Evolutionary conservation across 2,113 vertebrate genomes (phyloP).

Genomic region (Oxyruncus cristatus): DNA sequence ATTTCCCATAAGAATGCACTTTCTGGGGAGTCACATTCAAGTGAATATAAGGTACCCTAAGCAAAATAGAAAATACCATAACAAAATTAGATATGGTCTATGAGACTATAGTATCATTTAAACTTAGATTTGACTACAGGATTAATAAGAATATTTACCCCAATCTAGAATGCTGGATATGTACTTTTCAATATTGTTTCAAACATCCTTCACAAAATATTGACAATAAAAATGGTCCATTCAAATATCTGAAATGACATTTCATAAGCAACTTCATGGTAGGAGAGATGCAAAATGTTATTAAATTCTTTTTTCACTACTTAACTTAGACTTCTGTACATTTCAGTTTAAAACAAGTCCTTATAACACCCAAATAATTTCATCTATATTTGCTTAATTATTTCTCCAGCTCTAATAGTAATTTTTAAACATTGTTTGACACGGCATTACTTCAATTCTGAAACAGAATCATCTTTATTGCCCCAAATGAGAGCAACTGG

Average conservation of each 20-base stretch:
- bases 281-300: neutral
- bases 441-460: neutral
- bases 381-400: neutral
- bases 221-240: neutral
- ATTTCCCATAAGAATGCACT: neutral
- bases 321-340: neutral
- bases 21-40: neutral
- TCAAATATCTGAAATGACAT: neutral
- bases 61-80: neutral
- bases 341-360: neutral
- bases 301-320: neutral
- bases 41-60: neutral
- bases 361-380: neutral
- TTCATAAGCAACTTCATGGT: neutral
- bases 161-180: neutral
- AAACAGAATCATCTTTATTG: neutral
- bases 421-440: neutral
- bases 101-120: neutral
- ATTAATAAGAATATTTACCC: neutral
- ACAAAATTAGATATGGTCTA: neutral
- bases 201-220: neutral
- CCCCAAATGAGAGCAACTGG: neutral
- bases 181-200: neutral
- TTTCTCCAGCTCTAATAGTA: neutral
- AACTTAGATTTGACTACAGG: neutral